Evolutionary conservation across 2,888 invertebrate species (phyloP).

Genomic region (Dysmachus trigonus): DNA sequence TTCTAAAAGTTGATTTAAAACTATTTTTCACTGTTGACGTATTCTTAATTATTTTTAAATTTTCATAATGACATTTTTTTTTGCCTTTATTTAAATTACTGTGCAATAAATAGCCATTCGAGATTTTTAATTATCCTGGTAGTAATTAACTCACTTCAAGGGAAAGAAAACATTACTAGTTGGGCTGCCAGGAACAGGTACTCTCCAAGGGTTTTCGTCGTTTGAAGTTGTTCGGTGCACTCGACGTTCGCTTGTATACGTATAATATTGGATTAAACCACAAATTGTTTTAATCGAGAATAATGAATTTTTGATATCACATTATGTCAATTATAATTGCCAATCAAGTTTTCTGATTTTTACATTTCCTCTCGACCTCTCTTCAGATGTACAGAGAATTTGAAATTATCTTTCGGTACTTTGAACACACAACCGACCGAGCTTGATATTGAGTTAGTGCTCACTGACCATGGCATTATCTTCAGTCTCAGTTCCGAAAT

Average conservation of each 20-base stretch:
- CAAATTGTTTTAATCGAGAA: conserved; percentile 19
- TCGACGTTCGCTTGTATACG: not conserved
- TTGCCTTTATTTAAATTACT: no score
- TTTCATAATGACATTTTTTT: no score
- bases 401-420: conserved; percentile 52
- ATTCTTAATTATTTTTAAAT: no score
- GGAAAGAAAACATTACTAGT: not conserved
- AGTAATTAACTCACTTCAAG: not conserved
- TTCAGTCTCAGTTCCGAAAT: conserved; percentile 38
- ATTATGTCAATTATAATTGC: conserved; percentile 36
- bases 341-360: conserved; percentile 35
- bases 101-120: no score
- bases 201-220: not conserved
- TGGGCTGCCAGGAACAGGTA: not conserved
- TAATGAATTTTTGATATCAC: conserved; percentile 36
- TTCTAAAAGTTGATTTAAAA: no score
- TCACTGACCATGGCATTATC: conserved; percentile 51
- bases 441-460: conserved; percentile 52
- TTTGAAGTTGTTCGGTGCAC: not conserved
- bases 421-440: conserved; percentile 52
- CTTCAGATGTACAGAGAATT: conserved; percentile 51
- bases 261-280: not conserved
- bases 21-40: no score
- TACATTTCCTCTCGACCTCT: conserved; percentile 34
- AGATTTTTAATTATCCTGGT: not conserved